These are phyloP conservation scores for Pelecanoides urinatrix DNA, from an alignment of 2,113 vertebrate genomes.

Conservation along the genomic window DNA sequence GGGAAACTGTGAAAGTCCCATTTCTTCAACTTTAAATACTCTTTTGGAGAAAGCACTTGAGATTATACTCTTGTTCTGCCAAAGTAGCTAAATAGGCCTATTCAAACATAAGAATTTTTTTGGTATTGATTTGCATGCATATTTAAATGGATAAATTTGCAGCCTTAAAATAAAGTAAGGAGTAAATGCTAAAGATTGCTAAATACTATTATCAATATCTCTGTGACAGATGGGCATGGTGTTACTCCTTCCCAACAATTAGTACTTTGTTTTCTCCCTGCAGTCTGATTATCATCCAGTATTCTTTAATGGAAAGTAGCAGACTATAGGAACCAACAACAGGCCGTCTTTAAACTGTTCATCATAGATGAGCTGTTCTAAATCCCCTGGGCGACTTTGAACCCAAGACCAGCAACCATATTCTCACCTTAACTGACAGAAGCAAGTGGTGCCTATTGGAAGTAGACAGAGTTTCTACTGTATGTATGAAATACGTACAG, in stretches of 20 bases:
- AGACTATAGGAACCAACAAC: not conserved
- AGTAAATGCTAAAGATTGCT: not conserved
- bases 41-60: not conserved
- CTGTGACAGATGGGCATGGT: not conserved
- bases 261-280: not conserved
- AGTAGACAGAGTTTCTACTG: not conserved
- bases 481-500: not conserved
- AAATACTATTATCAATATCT: not conserved
- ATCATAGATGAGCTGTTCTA: not conserved
- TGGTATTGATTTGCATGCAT: not conserved
- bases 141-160: not conserved
- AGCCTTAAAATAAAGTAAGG: not conserved
- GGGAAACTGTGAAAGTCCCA: not conserved
- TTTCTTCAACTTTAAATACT: constrained; percentile 13
- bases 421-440: not conserved
- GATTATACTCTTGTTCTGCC: not conserved
- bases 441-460: not conserved
- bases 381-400: not conserved
- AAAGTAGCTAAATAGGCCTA: not conserved
- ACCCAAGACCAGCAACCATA: not conserved
- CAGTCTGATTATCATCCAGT: not conserved
- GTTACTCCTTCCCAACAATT: not conserved
- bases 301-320: not conserved
- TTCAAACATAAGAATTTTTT: not conserved
- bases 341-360: not conserved